Evolutionary conservation across 2,113 vertebrate species (phyloP).

Genomic region (Plotosus lineatus): DNA sequence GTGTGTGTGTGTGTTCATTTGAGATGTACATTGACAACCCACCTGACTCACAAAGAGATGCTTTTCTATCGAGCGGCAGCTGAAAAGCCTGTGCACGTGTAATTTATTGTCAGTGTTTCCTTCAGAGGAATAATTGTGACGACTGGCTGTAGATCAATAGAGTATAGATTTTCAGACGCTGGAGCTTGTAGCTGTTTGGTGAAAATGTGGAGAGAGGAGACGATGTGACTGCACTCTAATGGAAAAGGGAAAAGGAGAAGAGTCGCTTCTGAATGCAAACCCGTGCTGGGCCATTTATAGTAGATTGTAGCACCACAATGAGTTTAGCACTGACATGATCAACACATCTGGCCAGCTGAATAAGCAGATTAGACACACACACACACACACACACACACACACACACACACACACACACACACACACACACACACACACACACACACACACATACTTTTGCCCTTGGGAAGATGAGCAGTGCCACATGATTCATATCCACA

Average conservation of each 20-base stretch:
- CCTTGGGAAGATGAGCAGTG: neutral
- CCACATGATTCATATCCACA: neutral
- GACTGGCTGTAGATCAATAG: conserved; percentile 89
- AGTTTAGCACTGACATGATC: conserved; percentile 37
- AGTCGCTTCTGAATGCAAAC: conserved; percentile 37
- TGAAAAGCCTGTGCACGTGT: conserved; percentile 86
- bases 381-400: neutral
- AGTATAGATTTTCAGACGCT: conserved; percentile 86
- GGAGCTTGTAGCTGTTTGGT: conserved; percentile 85
- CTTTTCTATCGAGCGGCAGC: conserved; percentile 85
- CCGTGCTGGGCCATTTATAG: conserved; percentile 8
- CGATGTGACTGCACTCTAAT: conserved; percentile 80
- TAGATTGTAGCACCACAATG: conserved; percentile 21
- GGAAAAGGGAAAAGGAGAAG: conserved; percentile 46
- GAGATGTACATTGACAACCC: conserved; percentile 78
- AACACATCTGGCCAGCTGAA: conserved; percentile 18
- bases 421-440: neutral
- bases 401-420: neutral
- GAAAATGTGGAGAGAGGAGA: conserved; percentile 76
- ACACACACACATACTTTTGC: neutral
- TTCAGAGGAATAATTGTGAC: conserved; percentile 90
- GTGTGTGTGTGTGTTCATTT: neutral
- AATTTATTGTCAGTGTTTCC: conserved; percentile 91
- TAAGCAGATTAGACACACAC: neutral
- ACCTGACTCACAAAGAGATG: conserved; percentile 85